Conservation (phyloP, 1,140 invertebrate genomes). For the Dryas iulia region DNA sequence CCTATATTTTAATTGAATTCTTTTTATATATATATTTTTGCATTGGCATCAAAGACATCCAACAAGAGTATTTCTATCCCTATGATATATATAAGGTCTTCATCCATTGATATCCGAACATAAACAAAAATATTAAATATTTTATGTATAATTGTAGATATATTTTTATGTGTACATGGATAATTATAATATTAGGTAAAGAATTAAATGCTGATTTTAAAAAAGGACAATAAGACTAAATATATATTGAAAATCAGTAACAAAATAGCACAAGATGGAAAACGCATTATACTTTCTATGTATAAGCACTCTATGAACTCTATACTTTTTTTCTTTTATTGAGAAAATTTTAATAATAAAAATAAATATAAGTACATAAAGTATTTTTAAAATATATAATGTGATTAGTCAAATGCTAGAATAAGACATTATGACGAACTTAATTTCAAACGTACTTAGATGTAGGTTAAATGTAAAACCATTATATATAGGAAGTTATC, state of each 20-base stretch:
- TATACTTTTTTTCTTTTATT: background rate
- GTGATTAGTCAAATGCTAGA: slow-evolving; percentile 22
- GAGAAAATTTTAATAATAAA: background rate
- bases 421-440: slow-evolving; percentile 6
- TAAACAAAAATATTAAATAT: too few species aligned
- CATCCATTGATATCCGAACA: too few species aligned
- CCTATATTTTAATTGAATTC: background rate
- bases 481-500: background rate
- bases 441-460: slow-evolving; percentile 4
- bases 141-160: too few species aligned
- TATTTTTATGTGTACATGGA: too few species aligned
- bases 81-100: too few species aligned
- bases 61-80: background rate
- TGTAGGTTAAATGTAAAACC: slow-evolving; percentile 4
- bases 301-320: background rate
- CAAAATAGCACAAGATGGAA: too few species aligned
- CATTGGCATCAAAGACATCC: background rate
- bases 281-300: background rate
- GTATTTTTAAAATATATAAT: background rate
- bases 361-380: background rate
- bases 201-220: too few species aligned
- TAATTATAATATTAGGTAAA: too few species aligned
- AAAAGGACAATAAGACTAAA: too few species aligned
- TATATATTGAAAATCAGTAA: too few species aligned
- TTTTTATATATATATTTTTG: background rate